Evolutionary conservation across 1,140 invertebrate species (phyloP), one percentile per base, ranked within the genome.

Genomic region (Drosophila sp.): DNA sequence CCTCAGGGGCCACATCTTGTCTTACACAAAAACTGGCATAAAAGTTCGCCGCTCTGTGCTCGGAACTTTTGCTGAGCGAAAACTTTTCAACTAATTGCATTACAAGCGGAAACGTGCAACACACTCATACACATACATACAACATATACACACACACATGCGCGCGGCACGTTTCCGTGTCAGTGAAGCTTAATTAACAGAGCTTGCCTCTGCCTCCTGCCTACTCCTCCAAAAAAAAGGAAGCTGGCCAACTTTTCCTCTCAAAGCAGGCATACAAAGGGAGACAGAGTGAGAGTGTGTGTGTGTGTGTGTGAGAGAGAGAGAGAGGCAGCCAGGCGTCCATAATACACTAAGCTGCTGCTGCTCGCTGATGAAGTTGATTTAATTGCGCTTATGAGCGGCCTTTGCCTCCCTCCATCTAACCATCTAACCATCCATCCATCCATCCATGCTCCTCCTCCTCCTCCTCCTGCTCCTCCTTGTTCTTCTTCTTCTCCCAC

Each of bases 71-170:
- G 54, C 63, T 41, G 66, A 60, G 66, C 68, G 25, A 64, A 87
- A 82, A 87, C 80, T 89, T 89, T 87, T 83, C 80, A 76, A 89
- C 83, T 89, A 87, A 87, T 87, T 87, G 83, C 83, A 87, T 87
- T 87, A 87, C 83, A 87, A 86, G 84, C 80, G 83, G 84, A 87
- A 87, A 84, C 80, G 80, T 89, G 83, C 73, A 70, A 54, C 11
- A 44, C 29, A 65, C 58, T 47, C 41, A 62, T 47, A 77, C 44
- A 56, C 0, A 27, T 50, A 30, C 29, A 35, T n/a, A 55, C 41
- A 29, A 35, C n/a, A 65, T 11, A 56, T 47, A 55, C 29, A n/a
- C 29, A 56, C 38, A 63, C 54, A 57, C 41, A 35, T 10, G 32
- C 66, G 65, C 41, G 58, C 60, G 73, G 75, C 74, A 65, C 65